Base-by-base conservation (phyloP, 1,140 invertebrate species). In the Teleogryllus occipitalis region DNA sequence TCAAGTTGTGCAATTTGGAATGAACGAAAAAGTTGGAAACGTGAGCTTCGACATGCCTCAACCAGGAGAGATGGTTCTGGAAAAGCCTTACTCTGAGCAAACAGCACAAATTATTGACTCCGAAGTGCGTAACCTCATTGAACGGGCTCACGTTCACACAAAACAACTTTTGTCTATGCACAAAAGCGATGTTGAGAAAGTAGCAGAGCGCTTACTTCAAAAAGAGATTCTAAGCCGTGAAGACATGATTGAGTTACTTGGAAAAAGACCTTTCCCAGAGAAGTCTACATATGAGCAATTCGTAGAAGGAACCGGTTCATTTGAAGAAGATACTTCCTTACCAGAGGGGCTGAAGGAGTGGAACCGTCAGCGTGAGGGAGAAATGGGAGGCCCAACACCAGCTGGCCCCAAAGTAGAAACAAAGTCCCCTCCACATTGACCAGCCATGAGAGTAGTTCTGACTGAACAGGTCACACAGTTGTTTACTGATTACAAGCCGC, bases 221-320 rank as follows among this genome's bases (percentile, higher is more conserved):
- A 18, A 77, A 85, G 98, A 99, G 88, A 94, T 99, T 79, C 88
- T 99, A 46, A 96, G 94, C 84, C 91, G 98, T 81, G 96, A 99
- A 48, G 98, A 99, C 84, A 99, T 99, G 97, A 96, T 99, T 81
- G 97, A 99, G 86, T 86, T 99, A 8, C 88, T 99, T 7, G 98
- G 98, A 8, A 88, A 91, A 74, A 88, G 98, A 82, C 98, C 98
- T 0, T 99, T 99, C 91, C 93, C 93, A 47, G 98, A 99, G 87
- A 99, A 99, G 88, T 98, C 97, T 18, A 99, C 98, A 8, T 99
- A 99, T 85, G 98, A 99, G 88, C 95, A 99, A 85, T 99, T 99
- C 87, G 98, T 99, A 1, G 97, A 97, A 88, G 98, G 98, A 0
- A 99, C 98, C 15, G 98, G 98, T 21, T 98, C 97, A 0, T 93